Base-by-base conservation (phyloP, 1,140 invertebrate species). In the Drosophila leontia region DNA sequence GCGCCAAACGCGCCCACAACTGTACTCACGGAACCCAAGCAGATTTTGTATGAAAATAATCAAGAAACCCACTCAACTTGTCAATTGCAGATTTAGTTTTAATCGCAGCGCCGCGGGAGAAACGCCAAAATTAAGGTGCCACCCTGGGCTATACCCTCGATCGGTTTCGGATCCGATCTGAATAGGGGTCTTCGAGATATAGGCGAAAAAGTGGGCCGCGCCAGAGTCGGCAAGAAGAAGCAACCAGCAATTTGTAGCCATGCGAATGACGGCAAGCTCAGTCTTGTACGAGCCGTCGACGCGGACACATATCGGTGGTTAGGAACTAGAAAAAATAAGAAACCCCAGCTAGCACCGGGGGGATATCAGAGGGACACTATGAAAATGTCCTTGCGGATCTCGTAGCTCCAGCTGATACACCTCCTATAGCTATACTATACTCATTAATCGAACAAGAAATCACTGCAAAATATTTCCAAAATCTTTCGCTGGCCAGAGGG, bases 11-110 rank as follows among this genome's bases (percentile, higher is more conserved):
- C 76, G 68, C 80, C 77, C 65, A 76, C 75, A 60, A 78, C 78
- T 76, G 77, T 92, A 91, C 91, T 92, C 91, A 92, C 76, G 91
- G 75, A 90, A 82, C 85, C 85, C 82, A 92, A 90, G 85, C 91
- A 91, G 61, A 75, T 84, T 92, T 92, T 92, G 85, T 92, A 92
- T 92, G 91, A 78, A 81, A 82, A 79, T 82, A 90, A 84, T 92
- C 91, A 92, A 87, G 91, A 92, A 92, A 92, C 91, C 91, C 91
- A 87, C 91, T 92, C 81, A 79, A 77, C 44, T 65, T 69, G 78
- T 91, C 80, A 91, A 75, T 79, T 82, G 13, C 53, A 42, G 44
- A 80, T 65, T 44, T 64, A 59, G 51, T 64, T 82, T 92, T 92
- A 77, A 87, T 85, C 77, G 56, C 7, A 91, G 47, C 70, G 19